Base-by-base conservation (phyloP, 1,140 invertebrate genomes). In the Leguminivora glycinivorella region DNA sequence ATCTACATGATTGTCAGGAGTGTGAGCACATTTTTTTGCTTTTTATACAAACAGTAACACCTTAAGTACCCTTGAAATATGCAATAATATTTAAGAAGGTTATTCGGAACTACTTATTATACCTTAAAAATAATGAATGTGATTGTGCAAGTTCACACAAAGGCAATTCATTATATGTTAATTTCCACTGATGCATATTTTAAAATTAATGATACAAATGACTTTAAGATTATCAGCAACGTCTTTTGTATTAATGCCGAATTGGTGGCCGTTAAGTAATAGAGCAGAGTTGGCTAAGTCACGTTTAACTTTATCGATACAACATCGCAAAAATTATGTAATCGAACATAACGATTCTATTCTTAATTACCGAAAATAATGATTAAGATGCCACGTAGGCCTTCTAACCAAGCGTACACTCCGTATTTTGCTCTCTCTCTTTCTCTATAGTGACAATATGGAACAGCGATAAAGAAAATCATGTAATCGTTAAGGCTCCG, bases 131-230 rank as follows among this genome's bases (percentile, higher is more conserved):
- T 60, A 63, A 63, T 34, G 29, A 31, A 34, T 76, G 75, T 60
- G 74, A 80, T 84, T 82, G 76, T 63, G 79, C 77, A 83, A 84
- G 56, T 73, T 77, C 74, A 74, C 56, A 80, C 79, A 83, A 82
- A 80, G 75, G 77, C 78, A 82, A 80, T 78, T 80, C 79, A 83
- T 83, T 82, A 84, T 82, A 83, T 84, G 80, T 79, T 78, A 85
- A 87, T 84, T 82, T 82, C 80, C 75, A 78, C 78, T 78, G 74
- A 83, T 84, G 76, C 74, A 83, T 84, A 84, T 81, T 85, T 81
- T 82, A 81, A 82, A 87, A 86, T 85, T 86, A 86, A 85, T 88
- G 84, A 84, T 84, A 78, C 74, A 80, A 83, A 83, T 79, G 78
- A 81, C 76, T 83, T 79, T 75, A 80, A 81, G 77, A 80, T 83